Percentiles rank a stretch among this genome's conserved stretches.
Evolutionary conservation across 2,797 vertebrate genomes (phyloP).

Genomic region (Pelodytes ibericus): DNA sequence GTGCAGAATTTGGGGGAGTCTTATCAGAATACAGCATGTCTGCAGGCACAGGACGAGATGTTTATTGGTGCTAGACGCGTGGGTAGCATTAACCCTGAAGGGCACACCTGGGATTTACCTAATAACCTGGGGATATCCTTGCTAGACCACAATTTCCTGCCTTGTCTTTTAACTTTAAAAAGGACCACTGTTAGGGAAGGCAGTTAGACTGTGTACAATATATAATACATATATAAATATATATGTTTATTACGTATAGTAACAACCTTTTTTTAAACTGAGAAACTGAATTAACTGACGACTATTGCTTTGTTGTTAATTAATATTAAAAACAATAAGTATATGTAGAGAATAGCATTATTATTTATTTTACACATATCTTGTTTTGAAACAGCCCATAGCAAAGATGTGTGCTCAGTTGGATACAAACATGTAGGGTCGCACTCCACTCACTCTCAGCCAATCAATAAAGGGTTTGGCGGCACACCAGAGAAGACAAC

Average conservation of each 20-base stretch:
- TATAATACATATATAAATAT: background rate
- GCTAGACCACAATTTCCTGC: constrained; percentile 42
- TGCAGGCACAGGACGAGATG: constrained; percentile 8
- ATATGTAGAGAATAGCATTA: too few relatives aligned
- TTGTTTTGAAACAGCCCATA: too few relatives aligned
- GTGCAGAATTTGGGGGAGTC: background rate
- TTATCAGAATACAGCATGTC: constrained; percentile 26
- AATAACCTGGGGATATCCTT: constrained; percentile 35
- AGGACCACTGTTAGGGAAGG: background rate
- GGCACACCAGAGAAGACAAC: too few relatives aligned
- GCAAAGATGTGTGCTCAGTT: too few relatives aligned
- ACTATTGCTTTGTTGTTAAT: too few relatives aligned
- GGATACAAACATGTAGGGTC: too few relatives aligned
- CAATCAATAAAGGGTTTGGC: too few relatives aligned
- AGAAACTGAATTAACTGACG: too few relatives aligned
- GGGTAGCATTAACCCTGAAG: constrained; percentile 29
- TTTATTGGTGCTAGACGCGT: constrained; percentile 39
- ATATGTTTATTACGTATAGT: background rate
- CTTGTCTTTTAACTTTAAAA: constrained; percentile 10
- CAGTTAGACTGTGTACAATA: background rate
- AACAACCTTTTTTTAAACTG: too few relatives aligned
- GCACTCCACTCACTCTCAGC: too few relatives aligned
- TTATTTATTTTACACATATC: too few relatives aligned
- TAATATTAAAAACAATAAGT: too few relatives aligned
- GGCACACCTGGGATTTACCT: constrained; percentile 37